Conservation (phyloP, 2,888 invertebrate genomes). For the Spilosoma lubricipeda region DNA sequence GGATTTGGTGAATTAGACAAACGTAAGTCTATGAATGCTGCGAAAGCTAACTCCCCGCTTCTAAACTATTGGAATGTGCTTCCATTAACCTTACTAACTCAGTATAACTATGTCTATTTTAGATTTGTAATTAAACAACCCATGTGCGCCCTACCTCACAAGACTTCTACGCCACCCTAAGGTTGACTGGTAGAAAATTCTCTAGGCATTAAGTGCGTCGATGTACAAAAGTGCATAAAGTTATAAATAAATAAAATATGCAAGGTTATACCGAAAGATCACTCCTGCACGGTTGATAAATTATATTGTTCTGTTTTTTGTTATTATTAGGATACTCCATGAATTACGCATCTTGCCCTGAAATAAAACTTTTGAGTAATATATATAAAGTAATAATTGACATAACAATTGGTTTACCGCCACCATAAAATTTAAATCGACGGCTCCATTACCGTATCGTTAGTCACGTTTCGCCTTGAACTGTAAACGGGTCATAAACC, state of each 20-base stretch:
- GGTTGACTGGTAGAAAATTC: no score
- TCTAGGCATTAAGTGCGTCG: no score
- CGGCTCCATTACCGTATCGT: constrained; percentile 5
- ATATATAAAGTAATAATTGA: neutral
- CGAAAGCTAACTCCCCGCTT: neutral
- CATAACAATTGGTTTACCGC: neutral
- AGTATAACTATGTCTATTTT: no score
- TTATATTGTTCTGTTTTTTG: neutral
- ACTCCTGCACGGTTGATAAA: no score
- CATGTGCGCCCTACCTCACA: no score
- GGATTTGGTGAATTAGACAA: neutral
- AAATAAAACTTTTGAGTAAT: neutral
- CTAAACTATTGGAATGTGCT: no score
- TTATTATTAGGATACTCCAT: neutral
- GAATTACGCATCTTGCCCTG: neutral
- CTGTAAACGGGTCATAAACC: constrained; percentile 35
- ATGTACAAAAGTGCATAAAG: no score
- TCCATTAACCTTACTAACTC: no score
- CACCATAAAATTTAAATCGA: neutral
- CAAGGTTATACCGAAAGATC: no score
- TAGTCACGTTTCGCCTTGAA: constrained; percentile 32
- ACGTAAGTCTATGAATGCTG: neutral
- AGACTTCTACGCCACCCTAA: no score
- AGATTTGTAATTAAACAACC: no score
- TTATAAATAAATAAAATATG: no score